These are phyloP conservation scores for Stichodactyla mertensii DNA, from an alignment of 64 coral and sea anemone species.

Conservation along the genomic window DNA sequence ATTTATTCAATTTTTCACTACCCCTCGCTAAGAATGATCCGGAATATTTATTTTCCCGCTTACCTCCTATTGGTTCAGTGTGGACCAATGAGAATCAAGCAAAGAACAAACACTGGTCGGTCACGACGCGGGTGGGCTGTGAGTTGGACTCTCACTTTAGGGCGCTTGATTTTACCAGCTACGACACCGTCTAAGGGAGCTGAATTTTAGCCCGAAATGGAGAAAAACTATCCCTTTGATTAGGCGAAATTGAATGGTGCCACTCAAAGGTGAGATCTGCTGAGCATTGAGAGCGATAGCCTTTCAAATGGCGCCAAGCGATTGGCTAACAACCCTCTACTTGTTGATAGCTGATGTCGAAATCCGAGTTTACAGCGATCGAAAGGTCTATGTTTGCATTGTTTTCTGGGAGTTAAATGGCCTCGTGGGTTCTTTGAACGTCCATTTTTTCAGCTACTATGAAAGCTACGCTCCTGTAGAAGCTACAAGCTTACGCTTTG, in stretches of 20 bases:
- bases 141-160: conserved; percentile 12
- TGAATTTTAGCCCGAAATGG: conserved; percentile 12
- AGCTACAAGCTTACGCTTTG: not conserved
- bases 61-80: conserved; percentile 29
- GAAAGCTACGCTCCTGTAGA: not conserved
- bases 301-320: conserved; percentile 21
- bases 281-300: conserved; percentile 25
- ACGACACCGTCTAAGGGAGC: not conserved
- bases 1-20: conserved; percentile 5
- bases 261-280: conserved; percentile 38
- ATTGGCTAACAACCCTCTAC: conserved; percentile 15
- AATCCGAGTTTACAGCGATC: conserved; percentile 37
- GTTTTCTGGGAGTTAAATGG: conserved; percentile 13
- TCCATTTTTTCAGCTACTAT: conserved; percentile 3
- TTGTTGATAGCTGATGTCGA: conserved; percentile 39
- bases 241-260: conserved; percentile 32
- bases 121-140: conserved; percentile 34
- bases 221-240: conserved; percentile 20
- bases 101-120: conserved; percentile 19
- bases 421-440: conserved; percentile 14
- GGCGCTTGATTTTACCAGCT: conserved; percentile 11
- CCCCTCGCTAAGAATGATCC: conserved; percentile 15
- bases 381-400: conserved; percentile 30
- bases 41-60: conserved; percentile 39
- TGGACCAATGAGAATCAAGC: conserved; percentile 8